A percentile compares a stretch with the other conserved stretches of the same genome.
Evolutionary conservation across 2,113 vertebrate genomes (phyloP).

Genomic region (Baryphthengus martii): DNA sequence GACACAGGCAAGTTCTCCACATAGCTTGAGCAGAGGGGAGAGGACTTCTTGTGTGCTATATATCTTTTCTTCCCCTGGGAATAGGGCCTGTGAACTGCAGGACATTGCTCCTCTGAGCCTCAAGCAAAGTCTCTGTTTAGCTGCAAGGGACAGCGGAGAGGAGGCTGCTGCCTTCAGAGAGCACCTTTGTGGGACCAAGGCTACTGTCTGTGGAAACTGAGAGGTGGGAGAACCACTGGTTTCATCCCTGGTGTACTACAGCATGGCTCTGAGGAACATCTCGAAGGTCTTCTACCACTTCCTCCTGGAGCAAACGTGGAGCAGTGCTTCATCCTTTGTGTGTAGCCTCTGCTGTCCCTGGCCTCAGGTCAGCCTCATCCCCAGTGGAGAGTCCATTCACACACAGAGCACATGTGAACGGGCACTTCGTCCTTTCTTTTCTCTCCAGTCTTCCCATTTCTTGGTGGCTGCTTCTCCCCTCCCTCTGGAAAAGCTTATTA

Average conservation of each 20-base stretch:
- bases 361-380: neutral
- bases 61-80: neutral
- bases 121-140: neutral
- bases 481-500: neutral
- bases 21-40: neutral
- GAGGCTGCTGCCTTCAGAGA: neutral
- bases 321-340: rapidly evolving
- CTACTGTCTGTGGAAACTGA: neutral
- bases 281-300: neutral
- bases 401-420: rapidly evolving
- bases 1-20: neutral
- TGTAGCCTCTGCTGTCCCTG: neutral
- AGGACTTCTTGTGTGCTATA: neutral
- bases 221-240: neutral
- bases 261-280: neutral
- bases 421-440: neutral
- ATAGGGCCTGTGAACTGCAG: neutral
- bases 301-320: neutral
- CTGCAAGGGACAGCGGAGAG: neutral
- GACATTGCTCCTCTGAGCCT: neutral
- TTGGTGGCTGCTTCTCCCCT: neutral
- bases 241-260: neutral
- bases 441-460: neutral
- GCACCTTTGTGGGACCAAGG: neutral
- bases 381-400: too few species aligned